A percentile compares a stretch with the other conserved stretches of the same genome.
Evolutionary conservation across 2,113 vertebrate species (phyloP).

Genomic region (Grammomys surdaster): DNA sequence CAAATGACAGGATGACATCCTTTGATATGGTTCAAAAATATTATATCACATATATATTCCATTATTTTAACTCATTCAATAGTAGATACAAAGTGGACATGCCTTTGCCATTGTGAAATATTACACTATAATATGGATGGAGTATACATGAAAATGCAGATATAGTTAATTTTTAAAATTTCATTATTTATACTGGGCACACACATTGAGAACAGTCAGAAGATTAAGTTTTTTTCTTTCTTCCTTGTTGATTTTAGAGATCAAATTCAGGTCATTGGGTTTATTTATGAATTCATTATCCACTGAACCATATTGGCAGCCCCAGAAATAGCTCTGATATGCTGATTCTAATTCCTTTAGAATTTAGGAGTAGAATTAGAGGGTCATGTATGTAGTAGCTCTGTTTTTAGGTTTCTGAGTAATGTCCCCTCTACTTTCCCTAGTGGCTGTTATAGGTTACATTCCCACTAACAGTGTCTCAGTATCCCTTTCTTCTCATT

Average conservation of each 20-base stretch:
- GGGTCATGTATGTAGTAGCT: not conserved
- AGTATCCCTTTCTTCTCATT: accelerated
- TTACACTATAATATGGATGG: too few relatives aligned
- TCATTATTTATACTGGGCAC: not conserved
- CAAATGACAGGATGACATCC: not conserved
- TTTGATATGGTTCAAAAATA: not conserved
- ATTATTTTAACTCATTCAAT: not conserved
- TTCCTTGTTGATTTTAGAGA: not conserved
- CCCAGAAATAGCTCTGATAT: not conserved
- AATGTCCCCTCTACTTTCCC: not conserved
- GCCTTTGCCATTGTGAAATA: too few relatives aligned
- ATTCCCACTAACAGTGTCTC: not conserved
- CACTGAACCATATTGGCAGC: not conserved
- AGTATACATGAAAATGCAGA: not conserved
- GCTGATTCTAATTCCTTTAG: not conserved
- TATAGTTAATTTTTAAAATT: not conserved
- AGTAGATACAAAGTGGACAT: not conserved
- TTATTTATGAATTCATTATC: not conserved
- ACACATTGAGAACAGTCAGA: not conserved
- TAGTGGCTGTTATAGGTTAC: not conserved
- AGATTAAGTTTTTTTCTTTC: not conserved
- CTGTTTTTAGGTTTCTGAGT: not conserved
- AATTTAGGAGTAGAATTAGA: not conserved
- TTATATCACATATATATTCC: not conserved
- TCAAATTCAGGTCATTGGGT: not conserved